Evolutionary conservation across 1,140 invertebrate genomes (phyloP), one percentile per base, ranked within the genome.

Genomic region (Oryctes rhinoceros): DNA sequence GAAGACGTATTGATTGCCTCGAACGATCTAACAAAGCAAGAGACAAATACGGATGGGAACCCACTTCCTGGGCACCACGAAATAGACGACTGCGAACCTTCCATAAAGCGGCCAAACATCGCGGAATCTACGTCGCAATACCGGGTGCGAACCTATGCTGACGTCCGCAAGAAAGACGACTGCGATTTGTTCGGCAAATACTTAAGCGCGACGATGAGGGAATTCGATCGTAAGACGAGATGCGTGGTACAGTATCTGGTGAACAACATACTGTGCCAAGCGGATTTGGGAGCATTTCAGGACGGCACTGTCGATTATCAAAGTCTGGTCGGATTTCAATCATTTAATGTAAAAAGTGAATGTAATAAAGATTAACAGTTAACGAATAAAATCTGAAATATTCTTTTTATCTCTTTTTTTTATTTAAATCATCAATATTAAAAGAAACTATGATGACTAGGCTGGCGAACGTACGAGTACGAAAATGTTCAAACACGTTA

Each of bases 211-310:
- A 67, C n/a, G 62, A 67, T 67, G 62, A 20, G 18, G 62, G 9
- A 20, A n/a, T 67, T 67, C 13, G 62, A 67, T 30, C 62, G 24
- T 18, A 67, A 67, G n/a, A n/a, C 62, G 11, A 67, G 24, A 67
- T 67, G 62, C 62, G 24, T 67, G 5, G 62, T 67, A 5, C 13
- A 67, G 18, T 67, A 67, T 30, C 62, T 67, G 2, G 24, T 67
- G 62, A 30, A 20, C n/a, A 67, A 67, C 24, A 67, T 67, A 20
- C 62, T 67, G 4, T 67, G n/a, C 18, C 62, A 67, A 30, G 62
- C 62, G 18, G 62, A 67, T 67, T 20, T 67, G 62, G 62, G 62
- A 20, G 24, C n/a, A 67, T 67, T 67, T 30, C 18, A 18, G 3
- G 62, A 30, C 10, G 62, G 24, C 62, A 67, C 13, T 67, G 3